Evolutionary conservation across 2,888 invertebrate genomes (phyloP), one percentile per base, ranked within the genome.

Genomic region (Hirtodrosophila confusa): DNA sequence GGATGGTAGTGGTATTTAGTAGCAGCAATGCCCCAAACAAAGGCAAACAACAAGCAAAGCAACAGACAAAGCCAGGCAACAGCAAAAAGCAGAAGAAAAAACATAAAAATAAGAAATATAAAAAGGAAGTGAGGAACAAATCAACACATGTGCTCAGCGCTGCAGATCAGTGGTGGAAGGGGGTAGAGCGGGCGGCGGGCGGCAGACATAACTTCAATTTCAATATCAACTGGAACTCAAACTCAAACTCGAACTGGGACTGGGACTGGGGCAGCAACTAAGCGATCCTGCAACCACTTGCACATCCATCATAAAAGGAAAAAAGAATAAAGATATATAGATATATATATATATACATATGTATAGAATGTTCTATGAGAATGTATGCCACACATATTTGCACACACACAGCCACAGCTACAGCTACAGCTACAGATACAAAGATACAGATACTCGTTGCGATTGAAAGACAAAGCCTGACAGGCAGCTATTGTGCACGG

Each of bases 341-440:
- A 27, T 6, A 6, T 5, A 27, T 6, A 27, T 27, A 9, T 11
- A 37, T 11, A 37, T 11, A 37, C 3, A 37, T 37, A 37, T 11
- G 9, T 12, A 54, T 50, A 27, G 37, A 67, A 50, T 53, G 69
- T 56, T 71, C 51, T 71, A 68, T 77, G 73, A 51, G 76, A 73
- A 73, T 71, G 61, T 75, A 75, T 75, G 75, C 75, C 78, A 75
- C 69, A 78, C 60, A 69, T 77, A 74, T 75, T 75, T 75, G 69
- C 75, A 69, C 75, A 60, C 58, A 58, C 41, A 41, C 45, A 57
- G 9, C 11, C 9, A 48, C 12, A 57, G 7, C 39, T 11, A 17
- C 17, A 57, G 7, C 39, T 11, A 17, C 17, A 17, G 17, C 17
- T 17, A 51, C 45, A 60, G n/a, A 35, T 35, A 44, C 62, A 55